Evolutionary conservation across 2,797 vertebrate genomes (phyloP), one percentile per base, ranked within the genome.

Genomic region (Pipistrellus kuhlii): DNA sequence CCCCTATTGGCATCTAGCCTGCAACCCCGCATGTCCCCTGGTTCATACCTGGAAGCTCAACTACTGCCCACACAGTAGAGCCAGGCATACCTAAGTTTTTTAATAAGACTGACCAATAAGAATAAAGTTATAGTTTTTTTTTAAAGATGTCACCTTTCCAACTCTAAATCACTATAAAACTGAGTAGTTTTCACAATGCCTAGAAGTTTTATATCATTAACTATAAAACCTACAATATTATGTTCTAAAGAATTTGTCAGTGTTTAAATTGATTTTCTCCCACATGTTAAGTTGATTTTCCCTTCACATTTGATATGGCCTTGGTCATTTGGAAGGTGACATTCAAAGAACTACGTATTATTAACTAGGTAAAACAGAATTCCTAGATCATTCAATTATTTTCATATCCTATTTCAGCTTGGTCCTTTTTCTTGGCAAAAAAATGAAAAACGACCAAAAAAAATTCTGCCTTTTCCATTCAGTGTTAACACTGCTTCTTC

Each of bases 251-350:
- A 89, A 94, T 11, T 35, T 92, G 14, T 46, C 35, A 84, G 41
- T 75, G 87, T 93, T 90, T 78, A 88, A 86, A 68, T 88, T 96
- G 73, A 93, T 20, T 77, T 91, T 35, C 83, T 81, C 86, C 48
- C 76, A 95, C 75, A 71, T 30, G 41, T 51, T 83, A 11, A 73
- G 35, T 48, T 83, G 7, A 72, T 72, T 86, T 32, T 88, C 44
- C 78, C 85, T 95, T 95, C 77, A 89, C 41, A 89, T 64, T 20
- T 90, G 32, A 93, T 57, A 75, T 18, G 69, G 55, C 23, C 86
- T 91, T 86, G n/a, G 35, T 88, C 71, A 94, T 86, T 7, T 91
- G 76, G 21, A 97, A 95, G 53, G 48, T 81, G 71, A 41, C 59
- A 89, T 68, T 86, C 77, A 91, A 88, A 94, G 32, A 38, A n/a